Conservation (phyloP, 23 tunicate genomes). For the Trididemnum nubilum region DNA sequence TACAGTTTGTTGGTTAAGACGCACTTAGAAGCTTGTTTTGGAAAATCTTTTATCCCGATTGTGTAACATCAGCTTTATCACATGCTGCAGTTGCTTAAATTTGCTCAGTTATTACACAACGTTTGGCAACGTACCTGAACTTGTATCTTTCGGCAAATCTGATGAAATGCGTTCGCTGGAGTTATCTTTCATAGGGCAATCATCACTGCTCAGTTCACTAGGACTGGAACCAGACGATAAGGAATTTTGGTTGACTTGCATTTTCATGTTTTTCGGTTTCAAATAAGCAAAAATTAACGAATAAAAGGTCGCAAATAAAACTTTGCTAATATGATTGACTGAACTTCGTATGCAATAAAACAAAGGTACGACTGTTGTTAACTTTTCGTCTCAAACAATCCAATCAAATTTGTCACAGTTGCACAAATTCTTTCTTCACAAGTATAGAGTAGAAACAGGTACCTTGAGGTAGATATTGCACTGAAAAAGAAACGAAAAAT, state of each 20-base stretch:
- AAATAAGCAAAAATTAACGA: not conserved
- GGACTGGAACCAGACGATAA: conserved; percentile 32
- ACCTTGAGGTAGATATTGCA: conserved; percentile 60
- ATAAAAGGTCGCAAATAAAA: conserved; percentile 22
- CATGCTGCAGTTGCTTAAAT: no score
- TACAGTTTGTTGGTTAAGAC: no score
- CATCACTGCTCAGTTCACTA: conserved; percentile 57
- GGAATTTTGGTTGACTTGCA: conserved; percentile 43
- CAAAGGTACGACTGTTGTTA: conserved; percentile 1
- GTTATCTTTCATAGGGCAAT: conserved; percentile 46
- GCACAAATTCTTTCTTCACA: conserved; percentile 25
- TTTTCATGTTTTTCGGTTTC: conserved; percentile 20
- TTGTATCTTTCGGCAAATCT: not conserved
- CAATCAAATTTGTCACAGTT: conserved; percentile 3
- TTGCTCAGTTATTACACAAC: no score
- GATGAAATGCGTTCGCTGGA: conserved; percentile 17
- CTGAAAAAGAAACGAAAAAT: conserved; percentile 25
- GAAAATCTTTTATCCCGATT: no score
- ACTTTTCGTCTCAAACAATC: not conserved
- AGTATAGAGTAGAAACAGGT: not conserved
- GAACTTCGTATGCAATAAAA: not conserved
- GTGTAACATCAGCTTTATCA: no score
- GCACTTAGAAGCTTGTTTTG: no score
- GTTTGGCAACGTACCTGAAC: no score
- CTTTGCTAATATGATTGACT: conserved; percentile 34